Conservation (phyloP, 37 sponge, comb jelly and placozoan species). For the Mnemiopsis leidyi region DNA sequence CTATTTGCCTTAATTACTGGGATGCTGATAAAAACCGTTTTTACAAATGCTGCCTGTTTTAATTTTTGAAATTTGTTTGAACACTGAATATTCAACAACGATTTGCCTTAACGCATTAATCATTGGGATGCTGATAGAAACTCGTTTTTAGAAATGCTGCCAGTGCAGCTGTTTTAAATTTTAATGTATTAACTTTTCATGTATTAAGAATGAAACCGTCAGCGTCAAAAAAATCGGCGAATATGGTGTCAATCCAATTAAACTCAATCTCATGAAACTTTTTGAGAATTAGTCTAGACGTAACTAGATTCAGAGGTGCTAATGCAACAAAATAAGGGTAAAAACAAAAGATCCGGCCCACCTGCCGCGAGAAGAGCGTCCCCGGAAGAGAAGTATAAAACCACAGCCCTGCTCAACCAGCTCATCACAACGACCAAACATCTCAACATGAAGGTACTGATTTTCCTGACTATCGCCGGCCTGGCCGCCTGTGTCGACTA, state of each 20-base stretch:
- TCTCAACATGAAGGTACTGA: slow-evolving; percentile 9
- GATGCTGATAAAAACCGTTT: neutral
- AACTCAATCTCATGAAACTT: neutral
- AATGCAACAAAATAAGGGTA: neutral
- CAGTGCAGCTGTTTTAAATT: too few species aligned
- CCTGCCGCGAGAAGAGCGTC: neutral
- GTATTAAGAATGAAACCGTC: too few species aligned
- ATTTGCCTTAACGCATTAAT: too few species aligned
- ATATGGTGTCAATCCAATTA: neutral
- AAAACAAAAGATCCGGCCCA: neutral
- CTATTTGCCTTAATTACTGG: neutral
- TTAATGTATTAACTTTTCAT: too few species aligned
- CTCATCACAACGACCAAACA: neutral
- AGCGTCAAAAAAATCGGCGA: neutral
- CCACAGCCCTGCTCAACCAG: neutral
- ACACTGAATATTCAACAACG: too few species aligned
- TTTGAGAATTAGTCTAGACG: neutral
- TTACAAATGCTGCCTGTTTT: too few species aligned
- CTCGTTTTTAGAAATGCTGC: too few species aligned
- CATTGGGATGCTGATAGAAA: too few species aligned
- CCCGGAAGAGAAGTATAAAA: neutral
- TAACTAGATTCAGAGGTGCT: neutral
- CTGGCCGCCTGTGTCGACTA: slow-evolving; percentile 14
- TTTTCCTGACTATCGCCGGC: neutral
- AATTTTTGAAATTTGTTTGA: too few species aligned